Percentiles rank a stretch among this genome's conserved stretches.
Conservation (phyloP, 2,888 invertebrate species). For the Nomada ruficornis region DNA sequence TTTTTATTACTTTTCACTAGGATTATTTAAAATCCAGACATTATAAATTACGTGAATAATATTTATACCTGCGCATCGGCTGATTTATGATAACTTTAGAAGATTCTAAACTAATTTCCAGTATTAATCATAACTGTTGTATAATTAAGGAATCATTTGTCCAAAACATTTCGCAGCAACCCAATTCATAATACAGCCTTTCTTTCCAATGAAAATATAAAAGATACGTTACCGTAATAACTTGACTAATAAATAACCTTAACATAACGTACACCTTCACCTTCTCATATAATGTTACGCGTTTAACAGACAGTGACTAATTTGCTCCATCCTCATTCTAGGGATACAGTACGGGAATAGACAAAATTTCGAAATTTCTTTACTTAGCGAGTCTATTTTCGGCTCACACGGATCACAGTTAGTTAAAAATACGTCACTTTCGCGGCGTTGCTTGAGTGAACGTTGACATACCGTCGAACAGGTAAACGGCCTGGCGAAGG, state of each 20-base stretch:
- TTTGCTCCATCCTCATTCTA: neutral
- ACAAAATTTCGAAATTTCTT: neutral
- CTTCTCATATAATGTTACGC: neutral
- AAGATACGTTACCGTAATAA: no score
- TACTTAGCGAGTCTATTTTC: neutral
- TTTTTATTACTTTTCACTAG: no score
- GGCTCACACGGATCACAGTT: neutral
- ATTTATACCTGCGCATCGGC: no score
- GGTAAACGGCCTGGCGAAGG: constrained; percentile 1
- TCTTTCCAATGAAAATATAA: neutral
- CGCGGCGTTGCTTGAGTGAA: constrained; percentile 1
- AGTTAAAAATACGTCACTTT: constrained; percentile 17
- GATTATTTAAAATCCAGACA: no score
- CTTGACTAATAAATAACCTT: neutral
- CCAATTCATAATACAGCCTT: neutral
- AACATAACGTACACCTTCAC: neutral
- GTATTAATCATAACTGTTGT: no score
- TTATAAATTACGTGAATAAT: no score
- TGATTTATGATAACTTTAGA: no score
- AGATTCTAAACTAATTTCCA: no score
- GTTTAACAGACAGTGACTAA: neutral
- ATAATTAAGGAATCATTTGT: neutral
- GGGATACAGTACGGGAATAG: neutral
- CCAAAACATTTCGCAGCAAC: neutral
- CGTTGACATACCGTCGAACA: constrained; percentile 3